Conservation (phyloP, 2,888 invertebrate species). For the Dryococelus australis region DNA sequence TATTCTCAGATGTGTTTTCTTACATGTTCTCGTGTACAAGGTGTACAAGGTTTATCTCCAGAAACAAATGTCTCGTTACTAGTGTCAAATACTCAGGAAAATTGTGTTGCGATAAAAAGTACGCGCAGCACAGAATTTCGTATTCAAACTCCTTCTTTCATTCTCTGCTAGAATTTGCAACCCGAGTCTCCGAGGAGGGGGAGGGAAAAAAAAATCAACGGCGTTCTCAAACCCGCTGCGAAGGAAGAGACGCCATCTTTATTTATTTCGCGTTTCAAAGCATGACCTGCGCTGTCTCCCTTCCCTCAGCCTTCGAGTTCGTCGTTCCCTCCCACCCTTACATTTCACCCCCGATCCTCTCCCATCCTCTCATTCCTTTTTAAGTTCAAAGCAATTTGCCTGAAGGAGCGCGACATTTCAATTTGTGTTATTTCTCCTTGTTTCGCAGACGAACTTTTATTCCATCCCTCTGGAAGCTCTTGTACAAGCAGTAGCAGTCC, state of each 20-base stretch:
- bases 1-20: too few relatives aligned
- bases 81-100: too few relatives aligned
- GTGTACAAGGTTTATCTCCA: too few relatives aligned
- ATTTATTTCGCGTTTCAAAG: conserved; percentile 8
- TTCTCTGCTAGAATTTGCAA: too few relatives aligned
- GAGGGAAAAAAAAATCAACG: too few relatives aligned
- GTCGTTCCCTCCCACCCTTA: not conserved
- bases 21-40: too few relatives aligned
- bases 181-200: too few relatives aligned
- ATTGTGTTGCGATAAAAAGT: too few relatives aligned
- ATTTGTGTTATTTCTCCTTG: conserved; percentile 5
- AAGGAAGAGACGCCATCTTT: conserved; percentile 4
- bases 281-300: not conserved
- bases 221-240: not conserved
- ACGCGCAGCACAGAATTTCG: too few relatives aligned
- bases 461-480: not conserved
- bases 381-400: conserved; percentile 16
- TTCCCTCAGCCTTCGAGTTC: not conserved
- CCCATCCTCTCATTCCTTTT: not conserved
- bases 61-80: too few relatives aligned
- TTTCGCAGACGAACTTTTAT: not conserved
- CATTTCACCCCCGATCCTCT: not conserved
- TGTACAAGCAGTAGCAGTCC: not conserved
- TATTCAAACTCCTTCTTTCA: too few relatives aligned
- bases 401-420: not conserved